Conservation (phyloP, 2,113 vertebrate species). For the Antechinus flavipes region DNA sequence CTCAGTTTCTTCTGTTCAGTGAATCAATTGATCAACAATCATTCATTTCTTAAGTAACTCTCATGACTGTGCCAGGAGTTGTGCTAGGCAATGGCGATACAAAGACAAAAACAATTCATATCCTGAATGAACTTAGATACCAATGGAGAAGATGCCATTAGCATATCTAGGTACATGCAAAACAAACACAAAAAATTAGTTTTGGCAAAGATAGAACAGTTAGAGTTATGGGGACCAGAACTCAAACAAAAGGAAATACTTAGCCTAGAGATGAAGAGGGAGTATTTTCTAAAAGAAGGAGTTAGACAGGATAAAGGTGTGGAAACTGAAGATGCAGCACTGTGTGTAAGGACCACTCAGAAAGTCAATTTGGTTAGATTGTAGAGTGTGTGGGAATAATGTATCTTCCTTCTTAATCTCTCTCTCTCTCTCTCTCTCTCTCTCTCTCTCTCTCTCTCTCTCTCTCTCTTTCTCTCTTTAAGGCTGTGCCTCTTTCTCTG, state of each 20-base stretch:
- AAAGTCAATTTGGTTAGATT: not conserved
- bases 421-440: not conserved
- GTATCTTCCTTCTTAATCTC: not conserved
- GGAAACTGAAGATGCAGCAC: not conserved
- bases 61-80: not conserved
- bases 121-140: not conserved
- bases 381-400: not conserved
- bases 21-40: not conserved
- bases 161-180: not conserved
- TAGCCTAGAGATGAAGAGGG: not conserved
- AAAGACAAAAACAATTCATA: not conserved
- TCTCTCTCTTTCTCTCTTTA: not conserved
- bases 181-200: not conserved
- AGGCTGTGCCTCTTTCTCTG: not conserved
- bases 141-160: not conserved
- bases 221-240: not conserved
- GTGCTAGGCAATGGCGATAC: not conserved
- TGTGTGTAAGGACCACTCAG: not conserved
- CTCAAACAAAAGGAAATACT: not conserved
- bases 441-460: not conserved
- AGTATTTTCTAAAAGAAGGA: not conserved
- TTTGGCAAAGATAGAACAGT: not conserved
- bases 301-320: not conserved
- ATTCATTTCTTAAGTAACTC: not conserved
- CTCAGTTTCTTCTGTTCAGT: not conserved